Evolutionary conservation across 2,888 invertebrate species (phyloP), one percentile per base, ranked within the genome.

Genomic region (Tanytarsus gracilentus): DNA sequence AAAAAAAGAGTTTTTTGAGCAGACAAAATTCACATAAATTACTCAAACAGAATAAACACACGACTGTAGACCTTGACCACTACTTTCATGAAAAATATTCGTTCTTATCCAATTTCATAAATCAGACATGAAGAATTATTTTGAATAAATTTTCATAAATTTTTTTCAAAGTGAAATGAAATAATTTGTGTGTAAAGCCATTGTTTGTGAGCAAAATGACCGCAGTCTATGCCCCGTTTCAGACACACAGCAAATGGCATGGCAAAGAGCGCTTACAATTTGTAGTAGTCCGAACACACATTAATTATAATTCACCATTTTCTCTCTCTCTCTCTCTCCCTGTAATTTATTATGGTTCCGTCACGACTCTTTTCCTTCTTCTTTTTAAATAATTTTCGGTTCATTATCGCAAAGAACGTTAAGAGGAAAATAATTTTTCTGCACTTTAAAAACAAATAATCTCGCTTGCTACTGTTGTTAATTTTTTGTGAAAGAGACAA

Each of bases 101-200:
- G 16, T 52, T 9, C 14, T 50, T 60, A 50, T 49, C 26, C 60
- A 36, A 50, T 40, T 60, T 48, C 60, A 60, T 60, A 60, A 60
- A 60, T 60, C 60, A 60, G 36, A 60, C 60, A 60, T 40, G 30
- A 55, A 33, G 16, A 25, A 25, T 25, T 23, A 25, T 49, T 23
- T 49, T 49, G 60, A 49, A 60, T 60, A 60, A 60, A 60, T 60
- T 60, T 60, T 60, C 60, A 60, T 60, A 60, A 50, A 50, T 60
- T 60, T 53, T 25, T 27, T 27, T 29, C 30, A 11, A 27, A 7
- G 14, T 50, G 50, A 4, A 11, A 14, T 44, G 8, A 3, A 30
- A 33, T 30, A 33, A 52, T 55, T 56, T 40, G 27, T 56, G n/a
- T n/a, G 55, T 56, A 39, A 39, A 9, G 25, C 40, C 40, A 56